A percentile compares a stretch with the other conserved stretches of the same genome.
Evolutionary conservation across 2,113 vertebrate species (phyloP).

Genomic region (Pontoporia blainvillei): DNA sequence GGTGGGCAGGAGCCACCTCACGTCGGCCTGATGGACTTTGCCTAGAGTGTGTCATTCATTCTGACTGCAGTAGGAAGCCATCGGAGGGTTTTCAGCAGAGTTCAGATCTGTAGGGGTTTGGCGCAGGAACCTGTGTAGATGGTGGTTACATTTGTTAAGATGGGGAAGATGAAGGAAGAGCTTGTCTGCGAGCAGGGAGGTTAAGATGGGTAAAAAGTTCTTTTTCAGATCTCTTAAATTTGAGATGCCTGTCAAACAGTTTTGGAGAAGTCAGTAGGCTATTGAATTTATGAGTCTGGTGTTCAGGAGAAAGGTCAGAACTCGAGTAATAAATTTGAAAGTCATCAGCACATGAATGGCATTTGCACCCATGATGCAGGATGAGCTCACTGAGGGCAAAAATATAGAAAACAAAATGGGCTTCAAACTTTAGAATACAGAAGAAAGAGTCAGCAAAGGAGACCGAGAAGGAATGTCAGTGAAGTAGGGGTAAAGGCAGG

Average conservation of each 20-base stretch:
- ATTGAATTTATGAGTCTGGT: neutral
- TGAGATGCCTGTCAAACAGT: neutral
- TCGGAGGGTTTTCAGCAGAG: neutral
- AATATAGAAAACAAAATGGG: neutral
- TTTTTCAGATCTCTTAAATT: neutral
- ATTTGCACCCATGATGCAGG: neutral
- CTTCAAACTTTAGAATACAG: neutral
- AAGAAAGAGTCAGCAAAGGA: neutral
- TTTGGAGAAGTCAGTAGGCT: neutral
- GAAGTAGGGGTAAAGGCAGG: neutral
- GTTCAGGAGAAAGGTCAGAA: neutral
- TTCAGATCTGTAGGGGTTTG: neutral
- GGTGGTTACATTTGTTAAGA: neutral
- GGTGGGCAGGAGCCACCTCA: too few species aligned
- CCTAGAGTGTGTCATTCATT: neutral
- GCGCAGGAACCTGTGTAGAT: neutral
- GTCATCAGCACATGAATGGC: neutral
- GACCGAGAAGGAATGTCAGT: accelerated
- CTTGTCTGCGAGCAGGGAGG: too few species aligned
- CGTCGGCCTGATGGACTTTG: neutral
- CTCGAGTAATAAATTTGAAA: neutral
- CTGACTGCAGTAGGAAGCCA: neutral
- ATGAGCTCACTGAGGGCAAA: neutral
- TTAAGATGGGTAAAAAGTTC: neutral
- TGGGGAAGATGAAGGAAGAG: neutral